Percentiles rank a stretch among this genome's conserved stretches.
phyloP scores from a whole-genome alignment of 23 tunicate genomes.

The Diplosoma virens region DNA sequence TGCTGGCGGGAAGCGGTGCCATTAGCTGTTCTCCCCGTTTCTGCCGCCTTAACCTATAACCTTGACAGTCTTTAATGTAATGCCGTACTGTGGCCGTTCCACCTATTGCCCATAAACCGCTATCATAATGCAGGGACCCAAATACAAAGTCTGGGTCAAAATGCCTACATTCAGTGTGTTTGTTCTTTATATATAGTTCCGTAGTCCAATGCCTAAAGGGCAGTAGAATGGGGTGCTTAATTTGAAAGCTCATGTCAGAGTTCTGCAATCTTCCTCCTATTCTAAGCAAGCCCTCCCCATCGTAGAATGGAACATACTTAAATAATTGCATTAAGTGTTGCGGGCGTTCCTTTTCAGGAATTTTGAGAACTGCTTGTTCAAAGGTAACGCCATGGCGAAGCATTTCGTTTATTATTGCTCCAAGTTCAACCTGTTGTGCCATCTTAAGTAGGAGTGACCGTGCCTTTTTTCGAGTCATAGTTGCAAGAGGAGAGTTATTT shows the following conservation, averaged over 20 bases:
- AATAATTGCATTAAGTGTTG: not conserved
- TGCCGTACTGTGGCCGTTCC: not conserved
- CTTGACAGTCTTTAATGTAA: not conserved
- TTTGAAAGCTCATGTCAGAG: not conserved
- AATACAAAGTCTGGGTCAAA: not conserved
- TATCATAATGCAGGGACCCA: not conserved
- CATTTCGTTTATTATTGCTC: not conserved
- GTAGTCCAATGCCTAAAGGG: not conserved
- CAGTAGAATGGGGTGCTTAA: not conserved
- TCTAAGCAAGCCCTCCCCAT: not conserved
- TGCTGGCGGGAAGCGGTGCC: conserved; percentile 3
- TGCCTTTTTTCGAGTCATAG: too few relatives aligned
- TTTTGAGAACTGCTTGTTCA: not conserved
- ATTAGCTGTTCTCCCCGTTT: not conserved
- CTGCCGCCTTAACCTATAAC: not conserved
- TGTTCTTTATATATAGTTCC: not conserved
- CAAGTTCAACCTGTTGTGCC: not conserved
- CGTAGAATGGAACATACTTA: not conserved
- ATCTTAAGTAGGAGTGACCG: not conserved
- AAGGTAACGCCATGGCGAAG: not conserved
- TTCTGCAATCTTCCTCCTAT: conserved; percentile 12
- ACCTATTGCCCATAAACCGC: not conserved
- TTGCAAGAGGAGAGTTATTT: not conserved
- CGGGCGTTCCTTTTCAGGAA: not conserved
- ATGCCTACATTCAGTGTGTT: not conserved